Evolutionary conservation across 2,797 vertebrate genomes (phyloP), one percentile per base, ranked within the genome.

Genomic region (Glossophaga mutica): DNA sequence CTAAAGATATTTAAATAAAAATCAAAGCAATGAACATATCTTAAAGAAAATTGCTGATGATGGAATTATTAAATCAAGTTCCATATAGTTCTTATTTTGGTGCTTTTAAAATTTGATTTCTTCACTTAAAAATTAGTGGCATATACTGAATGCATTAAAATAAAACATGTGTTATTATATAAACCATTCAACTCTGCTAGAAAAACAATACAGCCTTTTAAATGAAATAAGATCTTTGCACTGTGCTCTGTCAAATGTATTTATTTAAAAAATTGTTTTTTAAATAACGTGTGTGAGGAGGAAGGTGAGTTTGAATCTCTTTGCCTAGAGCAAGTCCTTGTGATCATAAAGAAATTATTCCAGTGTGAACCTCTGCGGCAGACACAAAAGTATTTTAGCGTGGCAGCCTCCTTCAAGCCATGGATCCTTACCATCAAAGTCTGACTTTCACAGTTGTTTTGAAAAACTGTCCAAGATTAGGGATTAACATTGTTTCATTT

Each of bases 1-100:
- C 92, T 95, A 95, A 90, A 89, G 52, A 81, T 65, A 84, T 37
- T 94, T 89, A 92, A 96, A 39, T 91, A 86, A 96, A 92, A 94
- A 92, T 79, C 22, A 68, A 92, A 94, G 44, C 37, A 71, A 78
- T 85, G 10, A 92, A 55, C 19, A 26, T 71, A 96, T 77, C 81
- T 88, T 94, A 87, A 68, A 90, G 55, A 96, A 83, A 87, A 93
- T 57, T 68, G 29, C 34, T 90, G 82, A 68, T 85, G 68, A 95
- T 34, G 16, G 50, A 67, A 73, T 96, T 87, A 79, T 92, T 96
- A 90, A 88, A 79, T 52, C 65, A 87, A 57, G 65, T 77, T 94
- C 88, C 7, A 2, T 77, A 34, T 83, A 62, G 15, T 88, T 95
- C 50, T 76, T 50, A 94, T 78, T 91, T 82, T 78, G 50, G 2